phyloP scores from a whole-genome alignment of 2,888 invertebrate genomes.

The Neria commutata region DNA sequence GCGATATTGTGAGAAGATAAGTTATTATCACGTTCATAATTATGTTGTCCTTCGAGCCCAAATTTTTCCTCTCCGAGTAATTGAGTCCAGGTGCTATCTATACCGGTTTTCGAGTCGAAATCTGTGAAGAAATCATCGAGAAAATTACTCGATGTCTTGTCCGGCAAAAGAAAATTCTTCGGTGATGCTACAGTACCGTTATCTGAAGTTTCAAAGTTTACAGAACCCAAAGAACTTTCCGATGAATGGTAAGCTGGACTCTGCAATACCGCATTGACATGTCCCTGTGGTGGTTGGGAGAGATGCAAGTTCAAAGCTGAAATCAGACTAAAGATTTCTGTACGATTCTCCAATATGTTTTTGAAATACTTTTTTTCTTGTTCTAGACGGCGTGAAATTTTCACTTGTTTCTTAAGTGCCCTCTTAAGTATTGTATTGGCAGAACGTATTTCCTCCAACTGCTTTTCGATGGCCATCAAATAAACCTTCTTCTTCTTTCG shows the following conservation, averaged over 20 bases:
- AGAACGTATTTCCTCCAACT: conserved; percentile 60
- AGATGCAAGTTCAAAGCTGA: conserved; percentile 55
- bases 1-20: neutral
- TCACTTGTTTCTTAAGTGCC: conserved; percentile 63
- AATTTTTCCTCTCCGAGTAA: conserved; percentile 33
- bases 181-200: conserved; percentile 34
- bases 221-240: too few species aligned
- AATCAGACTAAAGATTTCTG: conserved; percentile 64
- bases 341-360: conserved; percentile 65
- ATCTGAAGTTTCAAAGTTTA: too few species aligned
- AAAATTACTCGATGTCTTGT: conserved; percentile 39
- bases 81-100: conserved; percentile 35
- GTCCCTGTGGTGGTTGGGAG: neutral
- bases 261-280: neutral
- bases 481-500: conserved; percentile 69
- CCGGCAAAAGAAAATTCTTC: conserved; percentile 28
- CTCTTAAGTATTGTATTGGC: conserved; percentile 64
- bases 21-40: neutral
- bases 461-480: conserved; percentile 65
- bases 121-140: conserved; percentile 50
- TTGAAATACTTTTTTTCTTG: conserved; percentile 66
- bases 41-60: conserved; percentile 13
- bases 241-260: too few species aligned
- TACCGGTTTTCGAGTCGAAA: conserved; percentile 33
- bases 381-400: conserved; percentile 62